phyloP scores from a whole-genome alignment of 2,797 vertebrate species.

The Halcyon chelicuti region DNA sequence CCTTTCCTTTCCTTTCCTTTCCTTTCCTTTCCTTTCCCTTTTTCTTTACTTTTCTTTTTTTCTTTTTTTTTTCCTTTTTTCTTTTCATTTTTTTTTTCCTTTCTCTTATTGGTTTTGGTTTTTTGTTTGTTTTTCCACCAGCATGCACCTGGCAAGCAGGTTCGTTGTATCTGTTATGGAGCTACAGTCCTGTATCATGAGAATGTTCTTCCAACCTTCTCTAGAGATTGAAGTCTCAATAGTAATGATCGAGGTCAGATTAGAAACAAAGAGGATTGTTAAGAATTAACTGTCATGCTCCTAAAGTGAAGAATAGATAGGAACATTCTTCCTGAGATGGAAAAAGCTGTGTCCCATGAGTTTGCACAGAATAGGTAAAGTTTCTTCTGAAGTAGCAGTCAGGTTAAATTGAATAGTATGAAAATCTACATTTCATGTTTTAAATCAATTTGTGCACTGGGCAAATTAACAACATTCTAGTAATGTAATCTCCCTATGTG shows the following conservation, averaged over 20 bases:
- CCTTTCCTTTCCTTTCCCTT: no score
- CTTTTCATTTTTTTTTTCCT: fast-evolving
- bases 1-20: no score
- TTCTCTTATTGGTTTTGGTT: not conserved
- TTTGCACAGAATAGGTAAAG: not conserved
- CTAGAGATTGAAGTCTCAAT: not conserved
- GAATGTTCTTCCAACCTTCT: not conserved
- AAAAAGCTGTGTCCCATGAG: not conserved
- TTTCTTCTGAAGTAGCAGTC: not conserved
- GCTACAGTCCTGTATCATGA: not conserved
- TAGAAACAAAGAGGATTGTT: not conserved
- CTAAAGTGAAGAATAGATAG: not conserved
- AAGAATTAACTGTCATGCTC: not conserved
- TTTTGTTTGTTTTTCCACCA: not conserved
- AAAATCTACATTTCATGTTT: not conserved
- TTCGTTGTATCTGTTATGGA: not conserved
- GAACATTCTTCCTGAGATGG: not conserved
- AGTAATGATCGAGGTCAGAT: not conserved
- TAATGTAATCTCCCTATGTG: not conserved
- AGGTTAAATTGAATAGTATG: not conserved
- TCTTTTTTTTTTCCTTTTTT: fast-evolving
- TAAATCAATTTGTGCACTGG: not conserved
- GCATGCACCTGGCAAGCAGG: not conserved
- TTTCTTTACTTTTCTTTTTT: not conserved
- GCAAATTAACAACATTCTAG: not conserved